Conservation (phyloP, 2,797 vertebrate species). For the Columba guinea region DNA sequence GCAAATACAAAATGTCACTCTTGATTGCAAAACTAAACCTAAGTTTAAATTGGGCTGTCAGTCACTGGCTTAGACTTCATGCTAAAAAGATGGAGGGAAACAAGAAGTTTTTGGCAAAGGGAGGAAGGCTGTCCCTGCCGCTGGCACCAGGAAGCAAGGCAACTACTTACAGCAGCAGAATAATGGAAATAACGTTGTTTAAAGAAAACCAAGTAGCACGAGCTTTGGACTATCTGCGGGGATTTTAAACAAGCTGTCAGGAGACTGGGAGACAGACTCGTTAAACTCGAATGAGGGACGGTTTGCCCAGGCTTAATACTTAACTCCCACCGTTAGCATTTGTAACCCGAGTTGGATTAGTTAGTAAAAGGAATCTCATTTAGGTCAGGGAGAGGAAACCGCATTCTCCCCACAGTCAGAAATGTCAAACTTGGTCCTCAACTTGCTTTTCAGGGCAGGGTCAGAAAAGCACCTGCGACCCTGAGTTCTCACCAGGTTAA, state of each 20-base stretch:
- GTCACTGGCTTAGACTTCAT: neutral
- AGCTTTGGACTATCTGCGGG: neutral
- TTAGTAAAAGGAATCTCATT: neutral
- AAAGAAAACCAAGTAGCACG: neutral
- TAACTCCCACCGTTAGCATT: neutral
- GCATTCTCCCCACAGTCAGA: neutral
- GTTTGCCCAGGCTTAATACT: neutral
- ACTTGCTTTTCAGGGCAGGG: neutral
- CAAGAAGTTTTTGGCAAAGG: neutral
- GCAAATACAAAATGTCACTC: neutral
- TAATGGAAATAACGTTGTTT: neutral
- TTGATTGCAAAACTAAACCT: neutral
- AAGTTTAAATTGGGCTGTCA: constrained; percentile 7
- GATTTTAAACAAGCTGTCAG: neutral
- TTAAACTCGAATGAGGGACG: neutral
- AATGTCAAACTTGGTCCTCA: neutral
- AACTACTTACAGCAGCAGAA: neutral
- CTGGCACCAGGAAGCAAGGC: neutral
- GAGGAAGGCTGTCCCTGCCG: neutral
- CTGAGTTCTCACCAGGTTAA: too few relatives aligned
- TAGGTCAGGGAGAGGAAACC: neutral
- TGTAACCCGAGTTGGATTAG: neutral
- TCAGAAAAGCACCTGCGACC: neutral
- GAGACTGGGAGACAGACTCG: neutral
- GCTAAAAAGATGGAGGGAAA: neutral